Percentiles rank a stretch among this genome's conserved stretches.
These are phyloP conservation scores for Pseudotriccus pelzelni DNA, from an alignment of 2,797 vertebrate species.

Conservation along the genomic window DNA sequence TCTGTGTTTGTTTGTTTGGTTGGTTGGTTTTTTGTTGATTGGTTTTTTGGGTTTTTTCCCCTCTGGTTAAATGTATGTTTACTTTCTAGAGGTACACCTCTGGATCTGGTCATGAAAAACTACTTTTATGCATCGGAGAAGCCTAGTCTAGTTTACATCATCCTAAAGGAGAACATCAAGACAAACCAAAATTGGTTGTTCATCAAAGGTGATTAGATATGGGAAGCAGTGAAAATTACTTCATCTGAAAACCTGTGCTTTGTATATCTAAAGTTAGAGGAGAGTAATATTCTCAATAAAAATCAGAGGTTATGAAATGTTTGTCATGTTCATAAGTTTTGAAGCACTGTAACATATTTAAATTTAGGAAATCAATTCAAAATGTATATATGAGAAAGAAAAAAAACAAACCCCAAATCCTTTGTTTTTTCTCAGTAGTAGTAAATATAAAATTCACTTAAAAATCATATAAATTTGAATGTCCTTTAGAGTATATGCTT, in stretches of 20 bases:
- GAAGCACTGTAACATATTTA: neutral
- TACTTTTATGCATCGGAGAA: neutral
- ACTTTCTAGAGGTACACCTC: neutral
- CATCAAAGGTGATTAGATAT: neutral
- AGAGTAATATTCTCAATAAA: neutral
- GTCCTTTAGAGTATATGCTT: neutral
- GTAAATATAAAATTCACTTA: neutral
- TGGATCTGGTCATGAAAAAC: neutral
- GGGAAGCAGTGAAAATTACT: neutral
- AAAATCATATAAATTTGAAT: neutral
- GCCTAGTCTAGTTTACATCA: neutral
- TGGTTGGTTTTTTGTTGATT: too few relatives aligned
- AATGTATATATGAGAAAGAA: neutral
- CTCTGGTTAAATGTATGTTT: neutral
- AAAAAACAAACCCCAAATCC: neutral
- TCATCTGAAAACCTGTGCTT: neutral
- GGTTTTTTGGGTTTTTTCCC: neutral
- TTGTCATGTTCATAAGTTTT: neutral
- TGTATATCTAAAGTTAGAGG: neutral
- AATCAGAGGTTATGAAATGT: neutral
- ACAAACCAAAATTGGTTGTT: neutral
- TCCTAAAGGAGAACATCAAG: neutral
- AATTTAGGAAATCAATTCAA: neutral
- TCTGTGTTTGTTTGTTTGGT: too few relatives aligned
- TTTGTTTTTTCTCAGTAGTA: neutral